phyloP scores from a whole-genome alignment of 2,797 vertebrate genomes.

The Sebastes jordani region DNA sequence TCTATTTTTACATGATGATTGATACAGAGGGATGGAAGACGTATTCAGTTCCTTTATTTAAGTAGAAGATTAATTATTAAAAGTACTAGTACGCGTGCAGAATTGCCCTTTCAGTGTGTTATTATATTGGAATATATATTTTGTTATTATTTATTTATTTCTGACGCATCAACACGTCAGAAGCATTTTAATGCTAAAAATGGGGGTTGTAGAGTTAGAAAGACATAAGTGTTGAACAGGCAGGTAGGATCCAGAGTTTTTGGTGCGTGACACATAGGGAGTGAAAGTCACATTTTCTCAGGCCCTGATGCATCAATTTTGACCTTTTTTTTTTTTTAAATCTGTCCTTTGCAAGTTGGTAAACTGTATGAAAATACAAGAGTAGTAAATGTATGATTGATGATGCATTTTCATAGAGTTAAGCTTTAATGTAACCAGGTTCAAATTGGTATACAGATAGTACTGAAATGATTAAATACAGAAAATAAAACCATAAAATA shows the following conservation, averaged over 20 bases:
- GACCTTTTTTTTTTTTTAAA: background rate
- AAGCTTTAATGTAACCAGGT: background rate
- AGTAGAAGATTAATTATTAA: background rate
- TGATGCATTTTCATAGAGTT: background rate
- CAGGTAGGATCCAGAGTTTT: background rate
- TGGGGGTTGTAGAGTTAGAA: background rate
- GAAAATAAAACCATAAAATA: background rate
- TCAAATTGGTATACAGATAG: background rate
- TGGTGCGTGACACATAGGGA: too few relatives aligned
- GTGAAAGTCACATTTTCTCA: accelerated
- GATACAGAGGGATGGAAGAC: accelerated
- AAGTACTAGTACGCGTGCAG: background rate
- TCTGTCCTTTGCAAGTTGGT: background rate
- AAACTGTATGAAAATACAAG: background rate
- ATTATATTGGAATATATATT: background rate
- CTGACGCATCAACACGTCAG: background rate
- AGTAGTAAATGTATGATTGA: too few relatives aligned
- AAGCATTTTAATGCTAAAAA: background rate
- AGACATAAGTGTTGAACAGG: background rate
- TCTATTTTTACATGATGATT: background rate
- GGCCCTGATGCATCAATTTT: background rate
- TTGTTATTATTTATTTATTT: background rate
- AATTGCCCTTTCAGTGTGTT: background rate
- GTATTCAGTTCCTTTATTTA: background rate
- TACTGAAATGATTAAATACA: background rate